Evolutionary conservation across 2,888 invertebrate species (phyloP).

Genomic region (Microctonus hyperodae): DNA sequence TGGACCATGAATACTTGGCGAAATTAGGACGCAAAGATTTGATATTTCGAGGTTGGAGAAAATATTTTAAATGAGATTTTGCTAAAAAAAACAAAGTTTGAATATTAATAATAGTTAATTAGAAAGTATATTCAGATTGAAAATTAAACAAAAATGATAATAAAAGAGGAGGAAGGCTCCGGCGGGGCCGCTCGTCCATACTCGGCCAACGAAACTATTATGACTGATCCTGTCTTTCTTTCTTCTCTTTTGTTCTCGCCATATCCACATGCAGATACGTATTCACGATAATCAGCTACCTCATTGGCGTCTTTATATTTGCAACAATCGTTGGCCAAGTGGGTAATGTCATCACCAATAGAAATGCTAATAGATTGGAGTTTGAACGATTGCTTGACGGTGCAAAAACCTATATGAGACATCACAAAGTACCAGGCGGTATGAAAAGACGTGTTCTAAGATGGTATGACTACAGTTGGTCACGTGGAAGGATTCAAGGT

Average conservation of each 20-base stretch:
- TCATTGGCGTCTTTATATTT: slow-evolving; percentile 97
- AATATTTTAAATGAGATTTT: slow-evolving; percentile 23
- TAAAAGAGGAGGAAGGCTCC: slow-evolving; percentile 58
- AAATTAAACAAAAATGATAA: slow-evolving; percentile 32
- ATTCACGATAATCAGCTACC: slow-evolving; percentile 95
- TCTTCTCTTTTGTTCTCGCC: slow-evolving; percentile 46
- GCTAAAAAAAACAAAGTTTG: slow-evolving; percentile 29
- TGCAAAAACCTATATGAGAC: slow-evolving; percentile 96
- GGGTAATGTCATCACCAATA: slow-evolving; percentile 96
- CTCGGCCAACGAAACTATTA: slow-evolving; percentile 47
- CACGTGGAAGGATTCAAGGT: slow-evolving; percentile 92
- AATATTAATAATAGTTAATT: slow-evolving; percentile 20
- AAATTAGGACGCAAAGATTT: slow-evolving; percentile 13
- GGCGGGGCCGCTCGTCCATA: slow-evolving; percentile 61
- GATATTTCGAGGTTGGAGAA: slow-evolving; percentile 26
- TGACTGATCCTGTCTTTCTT: slow-evolving; percentile 48
- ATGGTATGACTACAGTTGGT: slow-evolving; percentile 99
- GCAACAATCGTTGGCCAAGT: slow-evolving; percentile 98
- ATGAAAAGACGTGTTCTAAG: slow-evolving; percentile 95
- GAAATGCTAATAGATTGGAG: slow-evolving; percentile 94
- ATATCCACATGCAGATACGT: slow-evolving; percentile 78
- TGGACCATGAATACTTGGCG: slow-evolving; percentile 40
- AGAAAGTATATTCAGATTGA: slow-evolving; percentile 24
- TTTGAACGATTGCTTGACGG: slow-evolving; percentile 94
- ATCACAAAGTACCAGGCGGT: slow-evolving; percentile 94